These are phyloP conservation scores for Leucoma salicis DNA, from an alignment of 2,888 invertebrate species.

Conservation along the genomic window DNA sequence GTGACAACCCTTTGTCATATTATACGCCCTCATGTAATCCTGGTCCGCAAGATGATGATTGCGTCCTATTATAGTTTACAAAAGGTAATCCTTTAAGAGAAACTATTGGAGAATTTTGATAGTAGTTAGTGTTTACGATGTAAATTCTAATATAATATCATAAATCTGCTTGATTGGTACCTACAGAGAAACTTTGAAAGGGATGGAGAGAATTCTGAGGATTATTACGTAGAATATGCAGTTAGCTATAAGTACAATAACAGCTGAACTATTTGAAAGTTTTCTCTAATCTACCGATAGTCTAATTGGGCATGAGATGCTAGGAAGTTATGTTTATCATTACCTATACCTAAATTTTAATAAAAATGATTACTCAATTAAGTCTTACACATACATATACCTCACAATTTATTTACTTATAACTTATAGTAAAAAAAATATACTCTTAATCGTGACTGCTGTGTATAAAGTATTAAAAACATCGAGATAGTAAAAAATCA, in stretches of 20 bases:
- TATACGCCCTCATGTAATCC: constrained; percentile 69
- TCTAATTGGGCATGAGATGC: not conserved
- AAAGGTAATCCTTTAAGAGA: constrained; percentile 79
- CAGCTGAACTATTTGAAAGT: constrained; percentile 23
- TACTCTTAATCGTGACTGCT: no score
- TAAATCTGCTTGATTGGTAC: constrained; percentile 79
- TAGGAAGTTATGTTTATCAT: not conserved
- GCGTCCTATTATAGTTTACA: constrained; percentile 79
- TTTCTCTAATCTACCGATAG: constrained; percentile 20
- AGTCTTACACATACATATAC: no score
- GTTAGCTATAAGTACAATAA: constrained; percentile 22
- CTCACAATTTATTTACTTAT: no score
- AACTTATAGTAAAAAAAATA: no score
- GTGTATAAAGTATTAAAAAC: no score
- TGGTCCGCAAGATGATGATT: constrained; percentile 77
- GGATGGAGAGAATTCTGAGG: constrained; percentile 46
- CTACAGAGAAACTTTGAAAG: constrained; percentile 59
- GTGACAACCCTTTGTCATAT: constrained; percentile 32
- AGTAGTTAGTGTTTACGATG: constrained; percentile 78
- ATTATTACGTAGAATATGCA: constrained; percentile 26
- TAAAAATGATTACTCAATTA: no score
- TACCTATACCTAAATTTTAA: not conserved
- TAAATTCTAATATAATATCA: constrained; percentile 77
- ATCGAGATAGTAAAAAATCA: no score
- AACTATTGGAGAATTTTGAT: constrained; percentile 74